Evolutionary conservation across 1,140 invertebrate genomes (phyloP).

Genomic region (Drosophila baimaii): DNA sequence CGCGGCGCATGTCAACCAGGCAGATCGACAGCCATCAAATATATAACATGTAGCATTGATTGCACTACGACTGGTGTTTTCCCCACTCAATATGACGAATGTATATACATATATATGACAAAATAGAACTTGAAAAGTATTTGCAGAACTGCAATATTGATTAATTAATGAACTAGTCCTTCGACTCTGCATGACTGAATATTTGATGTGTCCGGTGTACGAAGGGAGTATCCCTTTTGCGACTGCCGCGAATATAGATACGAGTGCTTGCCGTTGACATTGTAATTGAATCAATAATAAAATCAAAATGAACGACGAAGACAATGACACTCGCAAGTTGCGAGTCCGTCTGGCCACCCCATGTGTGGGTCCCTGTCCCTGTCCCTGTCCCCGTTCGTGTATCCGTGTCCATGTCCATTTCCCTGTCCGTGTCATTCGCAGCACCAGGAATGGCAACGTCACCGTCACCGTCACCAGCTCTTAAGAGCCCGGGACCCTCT

Average conservation of each 20-base stretch:
- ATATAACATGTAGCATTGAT: constrained; percentile 22
- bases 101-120: not conserved
- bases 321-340: constrained; percentile 55
- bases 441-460: constrained; percentile 34
- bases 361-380: not conserved
- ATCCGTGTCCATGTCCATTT: constrained; percentile 9
- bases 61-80: not conserved
- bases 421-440: constrained; percentile 30
- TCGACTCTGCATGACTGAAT: constrained; percentile 19
- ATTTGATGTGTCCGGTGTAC: constrained; percentile 16
- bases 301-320: constrained; percentile 61
- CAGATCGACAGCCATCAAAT: constrained; percentile 42
- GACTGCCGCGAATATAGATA: constrained; percentile 13
- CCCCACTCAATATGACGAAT: not conserved
- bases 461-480: constrained; percentile 32
- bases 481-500: constrained; percentile 19
- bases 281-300: constrained; percentile 80
- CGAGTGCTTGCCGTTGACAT: constrained; percentile 56
- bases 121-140: not conserved
- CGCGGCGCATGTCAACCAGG: constrained; percentile 61
- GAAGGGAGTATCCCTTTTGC: no score
- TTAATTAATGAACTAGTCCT: constrained; percentile 34
- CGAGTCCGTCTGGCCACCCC: constrained; percentile 6
- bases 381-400: constrained; percentile 38
- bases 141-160: constrained; percentile 2